Conservation (phyloP, 2,888 invertebrate species). For the Dolichomitus sp. region DNA sequence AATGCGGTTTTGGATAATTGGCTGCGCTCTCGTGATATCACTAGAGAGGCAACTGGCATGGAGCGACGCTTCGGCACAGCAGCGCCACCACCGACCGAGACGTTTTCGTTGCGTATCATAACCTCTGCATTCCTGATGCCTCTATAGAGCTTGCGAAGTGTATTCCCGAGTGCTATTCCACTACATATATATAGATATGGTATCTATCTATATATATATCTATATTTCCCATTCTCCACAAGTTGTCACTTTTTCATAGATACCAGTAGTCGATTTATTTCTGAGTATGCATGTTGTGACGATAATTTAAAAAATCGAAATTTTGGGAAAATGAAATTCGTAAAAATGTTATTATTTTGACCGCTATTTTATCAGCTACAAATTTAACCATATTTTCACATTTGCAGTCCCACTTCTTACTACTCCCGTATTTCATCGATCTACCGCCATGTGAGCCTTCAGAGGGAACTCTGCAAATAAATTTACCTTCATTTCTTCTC, state of each 20-base stretch:
- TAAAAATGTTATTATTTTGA: background rate
- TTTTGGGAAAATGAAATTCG: too few species aligned
- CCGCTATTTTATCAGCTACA: background rate
- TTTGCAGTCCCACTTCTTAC: background rate
- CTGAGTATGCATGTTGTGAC: too few species aligned
- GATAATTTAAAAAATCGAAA: too few species aligned
- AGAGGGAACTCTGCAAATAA: background rate
- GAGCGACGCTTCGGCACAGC: background rate
- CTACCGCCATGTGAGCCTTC: background rate
- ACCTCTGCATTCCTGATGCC: constrained; percentile 1
- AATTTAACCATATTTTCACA: too few species aligned
- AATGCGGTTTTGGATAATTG: constrained; percentile 54
- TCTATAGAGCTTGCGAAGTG: constrained; percentile 2
- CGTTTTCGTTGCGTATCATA: constrained; percentile 35
- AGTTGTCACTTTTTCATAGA: too few species aligned
- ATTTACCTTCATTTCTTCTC: background rate
- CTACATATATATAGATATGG: too few species aligned
- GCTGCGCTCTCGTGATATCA: constrained; percentile 33
- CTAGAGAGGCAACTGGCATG: background rate
- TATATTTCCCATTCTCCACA: too few species aligned
- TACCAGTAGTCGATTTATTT: too few species aligned
- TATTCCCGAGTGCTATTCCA: constrained; percentile 13
- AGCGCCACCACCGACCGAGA: constrained; percentile 13
- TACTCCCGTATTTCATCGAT: background rate
- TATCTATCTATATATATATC: too few species aligned